Evolutionary conservation across 1,140 invertebrate species (phyloP).

Genomic region (Saccostrea cuccullata): DNA sequence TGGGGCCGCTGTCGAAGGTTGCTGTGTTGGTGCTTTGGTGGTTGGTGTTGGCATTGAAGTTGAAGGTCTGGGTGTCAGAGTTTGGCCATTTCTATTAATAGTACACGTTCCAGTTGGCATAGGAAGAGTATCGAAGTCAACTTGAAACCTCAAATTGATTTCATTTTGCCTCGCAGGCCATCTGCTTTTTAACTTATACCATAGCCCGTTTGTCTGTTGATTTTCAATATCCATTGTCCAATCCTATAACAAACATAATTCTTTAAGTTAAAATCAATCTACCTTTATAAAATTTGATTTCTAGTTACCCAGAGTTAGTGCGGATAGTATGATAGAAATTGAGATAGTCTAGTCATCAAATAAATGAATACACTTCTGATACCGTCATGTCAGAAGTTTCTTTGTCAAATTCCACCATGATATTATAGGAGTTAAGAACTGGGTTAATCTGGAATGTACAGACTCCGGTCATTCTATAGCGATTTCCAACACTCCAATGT

Average conservation of each 20-base stretch:
- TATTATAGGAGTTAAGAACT: background rate
- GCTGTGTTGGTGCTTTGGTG: background rate
- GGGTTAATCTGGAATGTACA: background rate
- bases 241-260: background rate
- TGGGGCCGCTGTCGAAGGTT: background rate
- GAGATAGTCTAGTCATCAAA: no score
- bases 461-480: background rate
- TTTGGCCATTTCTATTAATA: background rate
- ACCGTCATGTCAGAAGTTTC: background rate
- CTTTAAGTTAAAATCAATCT: no score
- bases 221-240: slow-evolving; percentile 7
- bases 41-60: background rate
- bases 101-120: slow-evolving; percentile 6
- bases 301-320: background rate
- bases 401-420: slow-evolving; percentile 7
- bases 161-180: background rate
- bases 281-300: no score
- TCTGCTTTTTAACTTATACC: background rate
- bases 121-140: background rate
- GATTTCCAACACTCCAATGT: background rate
- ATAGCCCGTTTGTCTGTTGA: background rate
- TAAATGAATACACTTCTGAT: background rate
- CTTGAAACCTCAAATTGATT: background rate
- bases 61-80: background rate
- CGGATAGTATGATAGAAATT: background rate